phyloP scores from a whole-genome alignment of 1,140 invertebrate genomes.

The Eueides isabella region DNA sequence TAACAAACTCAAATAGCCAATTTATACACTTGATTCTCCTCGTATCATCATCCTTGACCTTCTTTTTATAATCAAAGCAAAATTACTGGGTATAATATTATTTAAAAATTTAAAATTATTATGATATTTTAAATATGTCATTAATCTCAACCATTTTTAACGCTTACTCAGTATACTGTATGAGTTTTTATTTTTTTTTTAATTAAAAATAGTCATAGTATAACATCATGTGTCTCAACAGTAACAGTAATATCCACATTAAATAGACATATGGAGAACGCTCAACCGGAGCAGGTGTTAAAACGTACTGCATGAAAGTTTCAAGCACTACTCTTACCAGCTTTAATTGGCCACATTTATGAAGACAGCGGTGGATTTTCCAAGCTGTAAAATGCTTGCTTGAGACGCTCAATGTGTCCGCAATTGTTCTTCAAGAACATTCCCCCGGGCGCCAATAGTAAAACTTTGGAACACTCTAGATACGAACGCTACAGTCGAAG shows the following conservation, averaged over 20 bases:
- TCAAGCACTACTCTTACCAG: constrained; percentile 24
- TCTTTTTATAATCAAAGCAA: too few species aligned
- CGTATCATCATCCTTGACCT: too few species aligned
- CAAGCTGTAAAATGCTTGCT: constrained; percentile 29
- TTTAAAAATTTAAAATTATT: too few species aligned
- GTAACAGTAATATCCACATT: background rate
- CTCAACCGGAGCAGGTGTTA: constrained; percentile 15
- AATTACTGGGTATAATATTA: too few species aligned
- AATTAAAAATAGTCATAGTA: too few species aligned
- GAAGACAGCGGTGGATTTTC: constrained; percentile 30
- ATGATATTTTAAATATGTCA: too few species aligned
- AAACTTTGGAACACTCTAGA: constrained; percentile 31
- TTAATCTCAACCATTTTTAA: too few species aligned
- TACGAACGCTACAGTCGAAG: constrained; percentile 22
- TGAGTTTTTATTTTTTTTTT: too few species aligned
- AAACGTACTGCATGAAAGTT: constrained; percentile 21
- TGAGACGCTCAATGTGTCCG: constrained; percentile 29
- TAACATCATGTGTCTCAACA: background rate
- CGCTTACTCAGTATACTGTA: too few species aligned
- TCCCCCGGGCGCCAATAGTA: constrained; percentile 33
- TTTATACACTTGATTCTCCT: too few species aligned
- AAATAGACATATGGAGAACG: constrained; percentile 6
- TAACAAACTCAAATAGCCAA: too few species aligned
- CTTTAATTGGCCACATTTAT: constrained; percentile 31
- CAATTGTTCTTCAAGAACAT: constrained; percentile 29